phyloP scores from a whole-genome alignment of 2,797 vertebrate genomes.

The Malacoctenus gilli region DNA sequence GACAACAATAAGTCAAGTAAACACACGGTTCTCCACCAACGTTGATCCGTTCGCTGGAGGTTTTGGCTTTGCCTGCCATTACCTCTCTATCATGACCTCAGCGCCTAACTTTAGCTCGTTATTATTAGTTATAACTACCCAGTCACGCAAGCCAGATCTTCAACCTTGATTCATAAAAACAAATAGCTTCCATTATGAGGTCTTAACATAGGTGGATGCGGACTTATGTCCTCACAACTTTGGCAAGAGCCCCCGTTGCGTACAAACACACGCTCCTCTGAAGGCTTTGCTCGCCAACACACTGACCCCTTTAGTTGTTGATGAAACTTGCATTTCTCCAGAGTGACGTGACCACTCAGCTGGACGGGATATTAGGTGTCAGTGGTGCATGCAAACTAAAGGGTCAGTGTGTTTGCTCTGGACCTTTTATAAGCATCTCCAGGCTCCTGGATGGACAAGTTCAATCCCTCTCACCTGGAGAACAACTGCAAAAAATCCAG shows the following conservation, averaged over 20 bases:
- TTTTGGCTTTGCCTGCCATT: not conserved
- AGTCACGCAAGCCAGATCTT: no score
- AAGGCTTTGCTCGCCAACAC: not conserved
- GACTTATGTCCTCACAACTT: no score
- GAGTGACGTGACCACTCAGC: constrained; percentile 6
- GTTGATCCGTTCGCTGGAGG: not conserved
- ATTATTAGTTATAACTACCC: no score
- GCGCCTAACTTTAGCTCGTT: no score
- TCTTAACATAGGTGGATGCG: no score
- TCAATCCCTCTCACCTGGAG: no score
- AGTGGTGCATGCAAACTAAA: constrained; percentile 19
- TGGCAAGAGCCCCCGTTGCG: not conserved
- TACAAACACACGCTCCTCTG: constrained; percentile 3
- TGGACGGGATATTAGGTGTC: constrained; percentile 40
- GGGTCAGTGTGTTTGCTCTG: no score
- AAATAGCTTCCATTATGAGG: no score
- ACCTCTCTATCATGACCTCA: not conserved
- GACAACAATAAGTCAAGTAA: constrained; percentile 3
- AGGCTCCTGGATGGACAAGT: no score
- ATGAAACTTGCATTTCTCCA: constrained; percentile 38
- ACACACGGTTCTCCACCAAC: not conserved
- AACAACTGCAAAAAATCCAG: no score
- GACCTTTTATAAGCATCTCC: no score
- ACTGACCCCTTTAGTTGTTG: constrained; percentile 16
- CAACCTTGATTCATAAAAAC: no score